Base-by-base conservation (phyloP, 2,888 invertebrate species). In the Creontiades dilutus region DNA sequence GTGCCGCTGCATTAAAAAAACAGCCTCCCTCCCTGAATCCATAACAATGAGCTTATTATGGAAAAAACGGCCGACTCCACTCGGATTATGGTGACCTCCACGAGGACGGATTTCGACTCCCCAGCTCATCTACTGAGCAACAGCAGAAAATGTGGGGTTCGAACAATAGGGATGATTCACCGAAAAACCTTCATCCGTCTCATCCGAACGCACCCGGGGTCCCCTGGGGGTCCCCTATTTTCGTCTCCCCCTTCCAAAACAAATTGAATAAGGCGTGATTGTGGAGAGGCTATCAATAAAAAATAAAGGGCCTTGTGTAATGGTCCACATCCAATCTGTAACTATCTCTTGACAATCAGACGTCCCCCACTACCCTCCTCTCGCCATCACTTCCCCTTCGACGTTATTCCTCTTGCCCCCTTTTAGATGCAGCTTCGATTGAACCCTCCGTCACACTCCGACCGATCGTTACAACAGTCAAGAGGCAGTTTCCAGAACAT, bases 181-280 rank as follows among this genome's bases (percentile, higher is more conserved):
- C 48, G 52, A 52, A 82, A 82, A 82, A 82, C 82, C 52, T 28
- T 27, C 82, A 47, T 81, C 80, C 46, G 47, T 19, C 47, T 19
- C n/a, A 16, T 47, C 48, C 48, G 27, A 82, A 52, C 27, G 27
- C 52, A 28, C 52, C 82, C 23, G 47, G 37, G 37, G 37, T n/a
- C 46, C 46, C 28, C 28, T 37, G n/a, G 37, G 80, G 28, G 52
- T 14, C 52, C 82, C 82, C 48, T 52, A 23, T 52, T 52, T 23
- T 23, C 11, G 19, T 37, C 9, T 78, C 78, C 82, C 27, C 82
- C 82, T 48, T n/a, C 82, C 52, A 46, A 47, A 27, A 82, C 82
- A 82, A 82, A 82, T 82, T 82, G 82, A 82, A 82, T 82, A 82
- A 82, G 82, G 82, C 82, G 82, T 82, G 82, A 82, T 82, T 82